Conservation (phyloP, 35 echinoderm and acorn worm species). For the Anneissia japonica region DNA sequence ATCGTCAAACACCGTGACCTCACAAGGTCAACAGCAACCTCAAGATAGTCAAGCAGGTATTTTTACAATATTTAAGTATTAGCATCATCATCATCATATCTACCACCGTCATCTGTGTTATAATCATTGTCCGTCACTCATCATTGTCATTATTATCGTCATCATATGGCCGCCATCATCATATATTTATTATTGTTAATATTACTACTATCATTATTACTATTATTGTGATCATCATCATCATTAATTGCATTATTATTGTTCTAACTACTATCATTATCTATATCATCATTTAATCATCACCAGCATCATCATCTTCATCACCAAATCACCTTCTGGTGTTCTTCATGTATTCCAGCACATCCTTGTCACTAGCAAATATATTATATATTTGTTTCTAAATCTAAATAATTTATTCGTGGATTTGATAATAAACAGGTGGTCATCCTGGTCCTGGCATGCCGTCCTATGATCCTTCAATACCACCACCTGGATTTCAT, state of each 20-base stretch:
- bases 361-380: neutral
- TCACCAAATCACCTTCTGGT: too few relatives aligned
- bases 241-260: too few relatives aligned
- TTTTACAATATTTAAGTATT: neutral
- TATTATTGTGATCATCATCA: neutral
- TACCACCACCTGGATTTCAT: neutral
- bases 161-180: neutral
- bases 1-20: too few relatives aligned
- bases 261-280: too few relatives aligned
- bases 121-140: too few relatives aligned
- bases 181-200: too few relatives aligned
- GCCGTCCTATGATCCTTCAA: neutral
- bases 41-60: constrained; percentile 2
- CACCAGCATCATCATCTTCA: too few relatives aligned
- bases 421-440: neutral
- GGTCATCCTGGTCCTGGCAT: neutral
- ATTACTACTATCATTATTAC: neutral
- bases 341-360: too few relatives aligned
- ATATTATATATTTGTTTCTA: neutral
- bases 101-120: neutral
- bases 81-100: neutral
- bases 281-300: too few relatives aligned
- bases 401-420: neutral
- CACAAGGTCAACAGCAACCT: neutral
- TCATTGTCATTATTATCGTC: too few relatives aligned